A percentile compares a stretch with the other conserved stretches of the same genome.
Evolutionary conservation across 2,113 vertebrate genomes (phyloP).

Genomic region (Petroica traversi): DNA sequence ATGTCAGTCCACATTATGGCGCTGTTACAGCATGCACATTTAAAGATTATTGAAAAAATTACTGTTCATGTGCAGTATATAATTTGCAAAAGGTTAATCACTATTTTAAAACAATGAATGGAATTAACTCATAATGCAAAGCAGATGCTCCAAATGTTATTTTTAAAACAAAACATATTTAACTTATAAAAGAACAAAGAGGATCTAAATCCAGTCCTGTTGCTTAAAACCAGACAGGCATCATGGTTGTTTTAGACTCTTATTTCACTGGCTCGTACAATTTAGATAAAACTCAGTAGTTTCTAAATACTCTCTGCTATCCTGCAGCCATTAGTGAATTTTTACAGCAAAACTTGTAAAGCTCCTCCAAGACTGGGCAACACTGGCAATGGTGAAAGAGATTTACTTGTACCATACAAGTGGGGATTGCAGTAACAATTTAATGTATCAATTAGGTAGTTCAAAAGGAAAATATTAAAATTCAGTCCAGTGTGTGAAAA

Average conservation of each 20-base stretch:
- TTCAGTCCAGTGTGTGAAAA: constrained; percentile 17
- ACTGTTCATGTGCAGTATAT: constrained; percentile 37
- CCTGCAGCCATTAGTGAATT: constrained; percentile 13
- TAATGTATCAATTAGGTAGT: constrained; percentile 2
- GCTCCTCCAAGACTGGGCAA: background rate
- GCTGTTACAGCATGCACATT: constrained; percentile 47
- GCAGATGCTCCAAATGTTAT: constrained; percentile 29
- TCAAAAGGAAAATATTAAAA: constrained; percentile 37
- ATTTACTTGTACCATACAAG: constrained; percentile 43
- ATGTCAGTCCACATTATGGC: constrained; percentile 52
- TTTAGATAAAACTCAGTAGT: constrained; percentile 15
- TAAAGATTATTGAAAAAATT: constrained; percentile 61
- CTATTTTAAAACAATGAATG: constrained; percentile 55
- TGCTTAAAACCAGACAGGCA: constrained; percentile 9
- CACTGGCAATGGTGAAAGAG: background rate
- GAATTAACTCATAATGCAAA: constrained; percentile 59
- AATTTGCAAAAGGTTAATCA: constrained; percentile 60
- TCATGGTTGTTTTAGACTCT: background rate
- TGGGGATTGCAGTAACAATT: background rate
- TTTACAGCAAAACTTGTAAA: constrained; percentile 11
- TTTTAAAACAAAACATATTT: constrained; percentile 55
- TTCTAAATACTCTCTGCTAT: background rate
- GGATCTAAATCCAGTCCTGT: background rate
- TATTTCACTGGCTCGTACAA: background rate
- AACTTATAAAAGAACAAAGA: constrained; percentile 48